Evolutionary conservation across 2,797 vertebrate genomes (phyloP).

Genomic region (Poeciliopsis infans): DNA sequence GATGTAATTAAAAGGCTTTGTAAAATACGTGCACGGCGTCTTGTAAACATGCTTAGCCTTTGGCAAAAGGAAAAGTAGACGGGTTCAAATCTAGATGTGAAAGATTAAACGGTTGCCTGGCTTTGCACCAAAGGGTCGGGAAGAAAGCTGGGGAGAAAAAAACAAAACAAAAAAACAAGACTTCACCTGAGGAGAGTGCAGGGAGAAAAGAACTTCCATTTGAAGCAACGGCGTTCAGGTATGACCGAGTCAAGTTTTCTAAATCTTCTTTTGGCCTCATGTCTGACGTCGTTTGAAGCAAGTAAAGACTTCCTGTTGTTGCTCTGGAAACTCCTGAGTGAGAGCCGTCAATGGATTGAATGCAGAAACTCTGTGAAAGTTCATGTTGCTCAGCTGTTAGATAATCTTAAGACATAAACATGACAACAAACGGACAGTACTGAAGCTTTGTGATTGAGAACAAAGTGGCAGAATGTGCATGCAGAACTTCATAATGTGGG

Average conservation of each 20-base stretch:
- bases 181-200: neutral
- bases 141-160: neutral
- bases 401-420: neutral
- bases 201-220: neutral
- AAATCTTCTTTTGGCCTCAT: neutral
- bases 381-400: neutral
- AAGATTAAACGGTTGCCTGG: neutral
- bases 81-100: constrained; percentile 2
- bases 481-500: neutral
- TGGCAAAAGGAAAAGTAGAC: neutral
- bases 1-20: neutral
- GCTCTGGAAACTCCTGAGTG: neutral
- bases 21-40: neutral
- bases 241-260: neutral
- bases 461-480: neutral
- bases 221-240: too few relatives aligned
- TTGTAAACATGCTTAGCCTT: neutral
- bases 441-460: neutral
- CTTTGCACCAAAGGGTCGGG: neutral
- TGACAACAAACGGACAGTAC: neutral
- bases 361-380: neutral
- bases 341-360: neutral
- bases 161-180: too few relatives aligned
- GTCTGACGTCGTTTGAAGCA: neutral
- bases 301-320: neutral